phyloP scores from a whole-genome alignment of 2,888 invertebrate genomes.

The Pandemis heparana region DNA sequence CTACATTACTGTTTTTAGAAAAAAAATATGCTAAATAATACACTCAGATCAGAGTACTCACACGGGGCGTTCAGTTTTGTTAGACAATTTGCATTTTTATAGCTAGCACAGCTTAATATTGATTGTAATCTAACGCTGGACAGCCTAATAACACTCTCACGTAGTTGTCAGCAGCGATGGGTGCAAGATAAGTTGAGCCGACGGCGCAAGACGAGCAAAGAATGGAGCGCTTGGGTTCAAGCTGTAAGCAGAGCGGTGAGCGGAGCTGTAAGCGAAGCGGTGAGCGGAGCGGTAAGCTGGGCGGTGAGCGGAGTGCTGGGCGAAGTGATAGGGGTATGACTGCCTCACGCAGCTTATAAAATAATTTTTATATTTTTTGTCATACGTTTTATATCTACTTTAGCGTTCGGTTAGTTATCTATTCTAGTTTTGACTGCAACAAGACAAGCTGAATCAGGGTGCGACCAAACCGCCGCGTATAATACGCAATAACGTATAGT shows the following conservation, averaged over 20 bases:
- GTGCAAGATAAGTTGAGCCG: conserved; percentile 33
- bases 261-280: not conserved
- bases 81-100: not conserved
- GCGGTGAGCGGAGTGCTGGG: not conserved
- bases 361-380: too few species aligned
- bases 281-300: not conserved
- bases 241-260: not conserved
- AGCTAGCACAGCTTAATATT: not conserved
- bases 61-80: too few species aligned
- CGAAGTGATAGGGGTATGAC: not conserved
- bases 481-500: too few species aligned
- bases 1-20: too few species aligned
- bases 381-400: too few species aligned
- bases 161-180: conserved; percentile 44
- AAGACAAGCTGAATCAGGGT: too few species aligned
- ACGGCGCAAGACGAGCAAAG: conserved; percentile 10
- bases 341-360: too few species aligned
- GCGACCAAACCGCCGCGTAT: too few species aligned
- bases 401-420: too few species aligned
- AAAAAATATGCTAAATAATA: too few species aligned
- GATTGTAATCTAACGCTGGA: conserved; percentile 21
- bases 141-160: conserved; percentile 45
- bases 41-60: too few species aligned
- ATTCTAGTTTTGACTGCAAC: too few species aligned
- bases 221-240: not conserved